These are phyloP conservation scores for Hyles euphorbiae DNA, from an alignment of 1,140 invertebrate species.

Conservation along the genomic window DNA sequence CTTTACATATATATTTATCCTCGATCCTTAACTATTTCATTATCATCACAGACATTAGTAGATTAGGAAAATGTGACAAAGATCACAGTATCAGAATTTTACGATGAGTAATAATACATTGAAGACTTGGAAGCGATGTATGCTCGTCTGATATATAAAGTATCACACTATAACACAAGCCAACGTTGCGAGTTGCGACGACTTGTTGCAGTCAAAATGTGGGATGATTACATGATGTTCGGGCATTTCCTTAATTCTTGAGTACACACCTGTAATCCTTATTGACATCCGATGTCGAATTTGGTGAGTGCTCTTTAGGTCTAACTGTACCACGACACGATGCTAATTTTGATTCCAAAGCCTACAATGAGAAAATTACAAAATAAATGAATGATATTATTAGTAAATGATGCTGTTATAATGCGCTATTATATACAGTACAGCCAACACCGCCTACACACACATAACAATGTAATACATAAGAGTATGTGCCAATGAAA, in stretches of 20 bases:
- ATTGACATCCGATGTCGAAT: conserved; percentile 61
- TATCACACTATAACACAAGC: conserved; percentile 42
- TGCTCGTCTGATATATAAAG: conserved; percentile 21
- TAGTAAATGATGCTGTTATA: conserved; percentile 21
- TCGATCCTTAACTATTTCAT: conserved; percentile 46
- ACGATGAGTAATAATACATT: conserved; percentile 34
- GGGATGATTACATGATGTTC: conserved; percentile 19
- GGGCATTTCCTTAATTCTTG: conserved; percentile 54
- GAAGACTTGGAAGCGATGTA: conserved; percentile 39
- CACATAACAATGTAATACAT: conserved; percentile 11
- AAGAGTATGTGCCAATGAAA: neutral
- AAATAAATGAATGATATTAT: conserved; percentile 67
- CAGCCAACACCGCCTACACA: conserved; percentile 30
- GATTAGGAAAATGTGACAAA: conserved; percentile 59
- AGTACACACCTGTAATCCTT: conserved; percentile 74
- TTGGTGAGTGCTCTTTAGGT: conserved; percentile 71
- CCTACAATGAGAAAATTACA: conserved; percentile 74
- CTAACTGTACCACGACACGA: conserved; percentile 75
- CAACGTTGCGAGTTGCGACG: conserved; percentile 31
- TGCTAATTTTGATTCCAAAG: conserved; percentile 76
- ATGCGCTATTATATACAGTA: conserved; percentile 2
- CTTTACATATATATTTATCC: too few relatives aligned
- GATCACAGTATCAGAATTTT: conserved; percentile 49
- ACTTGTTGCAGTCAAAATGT: conserved; percentile 14
- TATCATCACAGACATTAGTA: conserved; percentile 69